Evolutionary conservation across 2,888 invertebrate species (phyloP).

Genomic region (Ceraclea dissimilis): DNA sequence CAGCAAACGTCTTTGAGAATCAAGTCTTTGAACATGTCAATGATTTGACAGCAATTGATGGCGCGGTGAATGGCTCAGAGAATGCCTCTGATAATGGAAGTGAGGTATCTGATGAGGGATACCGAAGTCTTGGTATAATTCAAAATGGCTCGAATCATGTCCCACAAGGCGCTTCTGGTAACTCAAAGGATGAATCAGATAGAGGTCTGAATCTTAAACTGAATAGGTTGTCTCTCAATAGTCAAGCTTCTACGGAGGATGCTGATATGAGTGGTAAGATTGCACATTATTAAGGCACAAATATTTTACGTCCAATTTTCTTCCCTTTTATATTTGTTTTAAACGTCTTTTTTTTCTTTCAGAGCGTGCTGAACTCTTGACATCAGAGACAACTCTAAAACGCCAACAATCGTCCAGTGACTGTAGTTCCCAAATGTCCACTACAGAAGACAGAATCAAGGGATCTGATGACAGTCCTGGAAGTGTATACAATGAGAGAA

Average conservation of each 20-base stretch:
- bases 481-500: conserved; percentile 36
- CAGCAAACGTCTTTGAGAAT: conserved; percentile 23
- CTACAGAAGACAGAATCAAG: conserved; percentile 36
- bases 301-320: background rate
- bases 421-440: conserved; percentile 37
- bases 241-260: conserved; percentile 66
- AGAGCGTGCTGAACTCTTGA: conserved; percentile 55
- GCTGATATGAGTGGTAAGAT: conserved; percentile 49
- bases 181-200: conserved; percentile 27
- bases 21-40: conserved; percentile 16
- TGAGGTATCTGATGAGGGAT: conserved; percentile 80
- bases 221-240: conserved; percentile 60
- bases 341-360: conserved; percentile 29
- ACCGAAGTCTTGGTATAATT: conserved; percentile 69
- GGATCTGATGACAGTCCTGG: conserved; percentile 28
- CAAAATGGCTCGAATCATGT: conserved; percentile 47
- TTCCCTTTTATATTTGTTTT: background rate
- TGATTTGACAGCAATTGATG: conserved; percentile 28
- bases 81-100: conserved; percentile 73
- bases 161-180: conserved; percentile 34
- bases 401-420: conserved; percentile 28
- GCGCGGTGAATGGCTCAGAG: conserved; percentile 36
- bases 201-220: conserved; percentile 30
- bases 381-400: conserved; percentile 27
- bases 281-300: background rate